A percentile compares a stretch with the other conserved stretches of the same genome.
phyloP scores from a whole-genome alignment of 2,113 vertebrate genomes.

The Noctilio leporinus region DNA sequence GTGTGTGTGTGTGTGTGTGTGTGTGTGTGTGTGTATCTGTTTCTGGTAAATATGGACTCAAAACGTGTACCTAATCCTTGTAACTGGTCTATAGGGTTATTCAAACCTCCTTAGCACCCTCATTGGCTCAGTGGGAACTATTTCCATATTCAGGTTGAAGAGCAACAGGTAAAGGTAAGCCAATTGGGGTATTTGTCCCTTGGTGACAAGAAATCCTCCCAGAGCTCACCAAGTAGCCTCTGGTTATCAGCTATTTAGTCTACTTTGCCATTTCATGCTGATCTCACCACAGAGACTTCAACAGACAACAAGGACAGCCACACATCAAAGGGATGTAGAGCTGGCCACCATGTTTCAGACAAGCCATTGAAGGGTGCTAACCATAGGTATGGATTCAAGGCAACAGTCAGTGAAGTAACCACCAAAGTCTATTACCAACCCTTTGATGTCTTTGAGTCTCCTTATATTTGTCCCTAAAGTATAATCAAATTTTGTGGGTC shows the following conservation, averaged over 20 bases:
- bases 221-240: background rate
- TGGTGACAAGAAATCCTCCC: background rate
- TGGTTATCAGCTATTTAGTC: background rate
- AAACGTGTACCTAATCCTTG: background rate
- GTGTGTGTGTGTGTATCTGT: background rate
- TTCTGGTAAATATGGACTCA: background rate
- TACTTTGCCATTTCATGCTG: background rate
- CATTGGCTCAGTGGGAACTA: background rate
- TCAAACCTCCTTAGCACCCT: background rate
- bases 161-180: background rate
- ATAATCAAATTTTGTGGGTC: background rate
- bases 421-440: background rate
- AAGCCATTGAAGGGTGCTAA: background rate
- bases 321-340: background rate
- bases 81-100: background rate
- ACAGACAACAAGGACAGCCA: background rate
- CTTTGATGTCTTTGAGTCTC: background rate
- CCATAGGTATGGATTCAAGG: background rate
- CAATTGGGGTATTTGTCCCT: background rate
- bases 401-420: background rate
- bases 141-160: background rate
- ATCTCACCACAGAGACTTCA: background rate
- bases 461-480: background rate
- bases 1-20: background rate
- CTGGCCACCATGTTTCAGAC: background rate